phyloP scores from a whole-genome alignment of 2,113 vertebrate species.

The Climacteris rufus region DNA sequence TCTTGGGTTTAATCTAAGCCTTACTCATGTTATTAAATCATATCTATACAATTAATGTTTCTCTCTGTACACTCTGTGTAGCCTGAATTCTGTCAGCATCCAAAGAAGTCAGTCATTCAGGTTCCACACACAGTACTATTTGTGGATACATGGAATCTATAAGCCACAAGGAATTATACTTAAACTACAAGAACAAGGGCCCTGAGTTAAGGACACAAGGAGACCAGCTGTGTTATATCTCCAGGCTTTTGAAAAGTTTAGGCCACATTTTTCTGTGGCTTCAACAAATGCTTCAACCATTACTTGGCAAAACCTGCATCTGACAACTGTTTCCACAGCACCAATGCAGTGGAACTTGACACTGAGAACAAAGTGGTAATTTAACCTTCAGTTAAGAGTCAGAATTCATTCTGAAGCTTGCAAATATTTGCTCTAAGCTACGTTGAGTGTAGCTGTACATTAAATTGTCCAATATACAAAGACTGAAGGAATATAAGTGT shows the following conservation, averaged over 20 bases:
- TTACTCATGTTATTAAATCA: background rate
- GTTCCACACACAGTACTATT: fast-evolving
- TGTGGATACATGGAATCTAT: background rate
- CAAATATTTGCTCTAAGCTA: background rate
- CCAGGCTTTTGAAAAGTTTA: background rate
- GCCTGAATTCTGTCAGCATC: background rate
- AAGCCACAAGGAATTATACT: background rate
- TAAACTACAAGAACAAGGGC: background rate
- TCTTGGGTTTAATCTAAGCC: background rate
- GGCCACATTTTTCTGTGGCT: background rate
- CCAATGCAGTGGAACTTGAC: background rate
- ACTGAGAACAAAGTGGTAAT: background rate
- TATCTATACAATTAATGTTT: background rate
- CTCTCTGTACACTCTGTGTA: background rate
- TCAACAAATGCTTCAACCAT: background rate
- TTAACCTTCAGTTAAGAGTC: background rate
- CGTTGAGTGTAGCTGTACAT: background rate
- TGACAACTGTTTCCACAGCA: background rate
- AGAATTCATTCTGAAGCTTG: background rate
- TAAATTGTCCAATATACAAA: background rate
- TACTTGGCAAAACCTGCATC: fast-evolving
- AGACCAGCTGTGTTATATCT: fast-evolving
- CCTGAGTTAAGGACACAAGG: background rate
- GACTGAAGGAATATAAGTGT: background rate
- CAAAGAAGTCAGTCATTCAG: background rate